Base-by-base conservation (phyloP, 2,113 vertebrate genomes). In the Hypomesus transpacificus region DNA sequence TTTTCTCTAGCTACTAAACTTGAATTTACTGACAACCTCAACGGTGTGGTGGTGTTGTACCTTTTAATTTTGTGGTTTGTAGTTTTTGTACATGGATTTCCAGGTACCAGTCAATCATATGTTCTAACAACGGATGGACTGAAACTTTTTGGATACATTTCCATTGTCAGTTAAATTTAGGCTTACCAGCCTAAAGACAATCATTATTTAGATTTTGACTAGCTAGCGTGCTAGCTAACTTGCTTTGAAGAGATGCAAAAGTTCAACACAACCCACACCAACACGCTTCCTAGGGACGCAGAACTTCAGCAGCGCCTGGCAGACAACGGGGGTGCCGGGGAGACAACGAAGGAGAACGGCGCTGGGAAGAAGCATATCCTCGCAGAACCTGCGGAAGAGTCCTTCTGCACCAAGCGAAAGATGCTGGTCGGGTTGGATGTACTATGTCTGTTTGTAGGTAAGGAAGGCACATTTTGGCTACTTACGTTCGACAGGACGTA, bases 341-440 rank as follows among this genome's bases (percentile, higher is more conserved):
- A 91, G 0, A 73, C 82, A 52, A 67, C 77, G 66, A 89, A 65
- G 75, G 90, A 90, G 71, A 93, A 93, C 85, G 92, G 89, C 0
- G 76, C 86, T 4, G 87, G 92, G 63, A 90, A 77, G 14, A 82
- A 77, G 13, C 90, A 88, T 28, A 81, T 82, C 21, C 78, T 76
- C 70, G 28, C 63, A 31, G 75, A 80, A 6, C 67, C 78, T 31
- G 80, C 82, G 61, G 80, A 86, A 11, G 83, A 50, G 50, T 80
- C 83, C 8, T 71, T 87, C 14, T 91, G 87, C 74, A 88, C 84
- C 78, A 90, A 87, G 79, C 86, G 89, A 65, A 89, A 80, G 87
- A 91, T 93, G 87, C 89, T 93, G n/a, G 91, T 93, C 75, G 72
- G 80, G 14, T 77, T 93, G 90, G 92, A 93, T 88, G 21, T 92